A percentile compares a stretch with the other conserved stretches of the same genome.
These are phyloP conservation scores for Sardina pilchardus DNA, from an alignment of 2,113 vertebrate genomes.

Conservation along the genomic window DNA sequence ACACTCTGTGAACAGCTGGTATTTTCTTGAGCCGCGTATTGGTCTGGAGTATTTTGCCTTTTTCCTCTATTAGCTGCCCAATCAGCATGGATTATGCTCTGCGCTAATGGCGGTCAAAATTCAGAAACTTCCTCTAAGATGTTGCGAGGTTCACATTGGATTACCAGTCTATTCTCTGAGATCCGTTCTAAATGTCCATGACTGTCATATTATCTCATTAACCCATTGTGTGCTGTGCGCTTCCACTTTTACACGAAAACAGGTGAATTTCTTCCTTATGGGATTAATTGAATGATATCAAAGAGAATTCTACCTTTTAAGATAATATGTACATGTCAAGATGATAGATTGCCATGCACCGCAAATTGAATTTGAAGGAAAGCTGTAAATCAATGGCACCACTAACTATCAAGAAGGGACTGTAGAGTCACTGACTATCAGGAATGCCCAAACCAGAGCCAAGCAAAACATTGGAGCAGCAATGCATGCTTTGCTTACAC, in stretches of 20 bases:
- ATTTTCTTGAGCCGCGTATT: neutral
- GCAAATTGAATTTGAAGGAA: neutral
- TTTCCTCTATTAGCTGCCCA: neutral
- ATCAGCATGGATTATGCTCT: neutral
- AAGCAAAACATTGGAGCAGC: slow-evolving; percentile 68
- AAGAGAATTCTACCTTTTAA: neutral
- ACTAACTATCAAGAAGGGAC: slow-evolving; percentile 43
- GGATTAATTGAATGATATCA: neutral
- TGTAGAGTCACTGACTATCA: slow-evolving; percentile 63
- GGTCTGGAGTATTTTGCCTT: neutral
- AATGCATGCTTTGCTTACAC: slow-evolving; percentile 44
- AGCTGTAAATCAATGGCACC: neutral
- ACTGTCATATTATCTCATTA: neutral
- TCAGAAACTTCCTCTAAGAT: neutral
- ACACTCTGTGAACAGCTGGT: neutral
- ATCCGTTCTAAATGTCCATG: neutral
- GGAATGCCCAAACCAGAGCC: slow-evolving; percentile 63
- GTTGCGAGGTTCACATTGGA: neutral
- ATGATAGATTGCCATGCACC: neutral
- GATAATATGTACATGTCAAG: neutral
- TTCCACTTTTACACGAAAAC: neutral
- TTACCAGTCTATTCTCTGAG: neutral
- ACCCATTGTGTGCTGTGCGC: too few relatives aligned
- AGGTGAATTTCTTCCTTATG: neutral
- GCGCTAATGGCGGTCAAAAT: neutral